These are phyloP conservation scores for Hylaea fasciaria DNA, from an alignment of 2,888 invertebrate genomes.

Conservation along the genomic window DNA sequence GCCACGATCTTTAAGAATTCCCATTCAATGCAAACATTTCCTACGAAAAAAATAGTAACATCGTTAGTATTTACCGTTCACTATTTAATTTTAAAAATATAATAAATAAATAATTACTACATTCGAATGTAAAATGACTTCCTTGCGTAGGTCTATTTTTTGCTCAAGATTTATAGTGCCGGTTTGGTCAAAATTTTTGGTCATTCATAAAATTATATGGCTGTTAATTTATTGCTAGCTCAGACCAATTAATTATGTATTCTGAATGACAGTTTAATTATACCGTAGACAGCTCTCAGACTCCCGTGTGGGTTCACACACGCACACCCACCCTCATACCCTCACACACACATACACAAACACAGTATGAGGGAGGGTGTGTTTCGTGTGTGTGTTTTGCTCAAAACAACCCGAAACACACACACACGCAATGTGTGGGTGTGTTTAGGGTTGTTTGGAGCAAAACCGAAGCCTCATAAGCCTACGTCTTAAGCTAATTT, in stretches of 20 bases:
- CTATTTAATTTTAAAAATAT: no score
- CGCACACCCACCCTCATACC: no score
- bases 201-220: neutral
- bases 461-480: no score
- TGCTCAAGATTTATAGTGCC: neutral
- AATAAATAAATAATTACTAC: neutral
- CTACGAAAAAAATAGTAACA: neutral
- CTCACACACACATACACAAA: no score
- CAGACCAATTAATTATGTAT: neutral
- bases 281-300: neutral
- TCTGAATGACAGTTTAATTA: conserved; percentile 1
- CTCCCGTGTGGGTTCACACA: neutral
- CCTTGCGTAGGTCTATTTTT: neutral
- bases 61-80: neutral
- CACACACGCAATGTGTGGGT: no score
- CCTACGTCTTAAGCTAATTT: no score
- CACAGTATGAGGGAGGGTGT: no score
- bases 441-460: no score
- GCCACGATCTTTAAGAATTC: neutral
- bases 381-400: no score
- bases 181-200: neutral
- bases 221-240: neutral
- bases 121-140: neutral
- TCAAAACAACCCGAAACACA: no score
- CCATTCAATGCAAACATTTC: no score